These are phyloP conservation scores for Pelodiscus sinensis DNA, from an alignment of 2,113 vertebrate species.

Conservation along the genomic window DNA sequence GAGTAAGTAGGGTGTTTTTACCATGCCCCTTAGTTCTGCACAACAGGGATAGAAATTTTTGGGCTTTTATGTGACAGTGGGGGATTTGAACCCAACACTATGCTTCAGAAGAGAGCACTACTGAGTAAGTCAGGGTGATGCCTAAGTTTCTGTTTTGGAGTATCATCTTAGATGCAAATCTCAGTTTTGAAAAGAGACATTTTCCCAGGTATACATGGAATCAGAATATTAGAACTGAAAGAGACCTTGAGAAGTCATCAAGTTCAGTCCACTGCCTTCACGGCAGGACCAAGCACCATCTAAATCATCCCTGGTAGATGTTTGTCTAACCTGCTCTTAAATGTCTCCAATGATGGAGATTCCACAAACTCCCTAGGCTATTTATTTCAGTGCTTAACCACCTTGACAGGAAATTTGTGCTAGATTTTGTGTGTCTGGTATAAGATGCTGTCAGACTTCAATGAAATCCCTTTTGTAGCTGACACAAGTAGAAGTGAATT, in stretches of 20 bases:
- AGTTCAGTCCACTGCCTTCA: too few species aligned
- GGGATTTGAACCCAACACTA: background rate
- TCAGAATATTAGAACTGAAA: too few species aligned
- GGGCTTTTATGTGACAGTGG: background rate
- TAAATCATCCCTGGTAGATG: too few species aligned
- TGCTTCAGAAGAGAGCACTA: background rate
- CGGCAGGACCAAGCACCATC: too few species aligned
- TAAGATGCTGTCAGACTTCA: background rate
- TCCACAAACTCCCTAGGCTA: too few species aligned
- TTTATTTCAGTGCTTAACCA: too few species aligned
- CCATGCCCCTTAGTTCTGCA: background rate
- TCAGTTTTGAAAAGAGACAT: background rate
- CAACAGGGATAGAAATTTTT: background rate
- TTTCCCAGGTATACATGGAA: background rate
- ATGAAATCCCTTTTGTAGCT: background rate
- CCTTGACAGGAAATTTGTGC: too few species aligned
- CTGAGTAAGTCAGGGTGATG: background rate
- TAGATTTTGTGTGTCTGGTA: background rate
- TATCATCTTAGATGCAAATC: background rate
- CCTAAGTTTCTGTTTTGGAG: background rate
- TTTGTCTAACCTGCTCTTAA: too few species aligned
- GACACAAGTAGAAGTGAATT: background rate
- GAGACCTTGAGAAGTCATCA: too few species aligned
- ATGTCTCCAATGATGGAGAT: too few species aligned
- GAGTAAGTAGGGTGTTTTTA: background rate